Percentiles rank a stretch among this genome's conserved stretches.
phyloP scores from a whole-genome alignment of 53 echinoderm and acorn worm species.

The Zoroaster sp. region DNA sequence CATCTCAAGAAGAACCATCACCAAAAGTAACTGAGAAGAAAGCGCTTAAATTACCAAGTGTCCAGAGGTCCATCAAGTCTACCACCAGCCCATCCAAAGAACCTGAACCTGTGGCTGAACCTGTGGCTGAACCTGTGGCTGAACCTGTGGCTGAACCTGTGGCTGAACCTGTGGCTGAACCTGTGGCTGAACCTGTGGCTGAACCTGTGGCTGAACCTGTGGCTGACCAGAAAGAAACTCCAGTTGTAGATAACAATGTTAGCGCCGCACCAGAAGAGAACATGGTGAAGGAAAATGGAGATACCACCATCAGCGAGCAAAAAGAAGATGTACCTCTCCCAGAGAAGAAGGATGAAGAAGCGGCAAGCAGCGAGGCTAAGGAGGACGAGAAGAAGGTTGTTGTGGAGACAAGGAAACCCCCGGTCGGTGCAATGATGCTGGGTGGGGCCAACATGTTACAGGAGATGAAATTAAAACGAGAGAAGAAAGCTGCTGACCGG shows the following conservation, averaged over 20 bases:
- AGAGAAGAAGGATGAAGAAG: not conserved
- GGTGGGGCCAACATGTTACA: constrained; percentile 22
- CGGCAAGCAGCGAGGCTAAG: not conserved
- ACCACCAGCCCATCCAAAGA: constrained; percentile 8
- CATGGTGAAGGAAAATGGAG: not conserved
- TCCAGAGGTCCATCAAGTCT: not conserved
- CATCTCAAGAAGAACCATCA: not conserved
- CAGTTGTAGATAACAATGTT: not conserved
- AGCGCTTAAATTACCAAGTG: not conserved
- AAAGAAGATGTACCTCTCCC: not conserved
- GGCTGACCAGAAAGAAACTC: not conserved
- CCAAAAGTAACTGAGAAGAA: constrained; percentile 23
- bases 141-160: not conserved
- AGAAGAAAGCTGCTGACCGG: constrained; percentile 39
- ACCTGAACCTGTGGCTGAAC: not conserved
- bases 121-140: not conserved
- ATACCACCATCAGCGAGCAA: not conserved
- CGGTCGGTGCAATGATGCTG: constrained; percentile 25
- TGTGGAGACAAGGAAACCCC: constrained; percentile 22
- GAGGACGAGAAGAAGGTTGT: constrained; percentile 2
- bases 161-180: not conserved
- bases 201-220: not conserved
- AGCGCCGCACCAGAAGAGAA: not conserved
- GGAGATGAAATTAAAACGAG: constrained; percentile 36
- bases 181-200: not conserved